phyloP scores from a whole-genome alignment of 1,140 invertebrate species.

The Dufourea novaeangliae region DNA sequence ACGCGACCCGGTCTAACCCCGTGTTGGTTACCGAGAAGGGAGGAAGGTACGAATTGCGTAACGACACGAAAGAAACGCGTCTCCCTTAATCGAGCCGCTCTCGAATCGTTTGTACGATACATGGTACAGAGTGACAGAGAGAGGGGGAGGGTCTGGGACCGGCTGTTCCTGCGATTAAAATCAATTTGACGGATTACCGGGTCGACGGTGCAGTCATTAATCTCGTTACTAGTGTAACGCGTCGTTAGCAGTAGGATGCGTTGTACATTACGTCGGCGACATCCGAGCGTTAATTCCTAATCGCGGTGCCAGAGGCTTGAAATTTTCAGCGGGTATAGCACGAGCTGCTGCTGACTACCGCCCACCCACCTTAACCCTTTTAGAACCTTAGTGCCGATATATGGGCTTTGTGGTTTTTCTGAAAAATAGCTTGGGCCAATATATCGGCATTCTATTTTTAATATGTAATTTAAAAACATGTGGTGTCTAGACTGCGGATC shows the following conservation, averaged over 20 bases:
- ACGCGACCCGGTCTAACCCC: slow-evolving; percentile 19
- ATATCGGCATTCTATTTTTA: no score
- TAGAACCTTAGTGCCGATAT: no score
- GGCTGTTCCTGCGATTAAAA: slow-evolving; percentile 37
- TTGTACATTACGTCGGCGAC: background rate
- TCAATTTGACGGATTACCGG: slow-evolving; percentile 40
- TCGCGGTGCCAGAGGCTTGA: background rate
- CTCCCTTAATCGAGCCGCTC: slow-evolving; percentile 17
- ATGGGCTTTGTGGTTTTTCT: no score
- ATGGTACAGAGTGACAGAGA: background rate
- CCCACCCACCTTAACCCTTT: no score
- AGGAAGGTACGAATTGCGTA: slow-evolving; percentile 51
- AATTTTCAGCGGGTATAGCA: background rate
- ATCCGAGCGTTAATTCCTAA: background rate
- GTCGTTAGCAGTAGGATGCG: background rate
- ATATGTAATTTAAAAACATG: no score
- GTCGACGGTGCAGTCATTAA: slow-evolving; percentile 20
- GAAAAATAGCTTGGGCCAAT: no score
- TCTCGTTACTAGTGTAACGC: slow-evolving; percentile 20
- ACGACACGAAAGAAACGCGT: slow-evolving; percentile 45
- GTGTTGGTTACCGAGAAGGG: background rate
- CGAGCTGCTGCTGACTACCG: no score
- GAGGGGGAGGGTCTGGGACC: background rate
- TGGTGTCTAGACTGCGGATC: no score
- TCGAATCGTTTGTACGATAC: background rate